Evolutionary conservation across 1,140 invertebrate genomes (phyloP), one percentile per base, ranked within the genome.

Genomic region (Scaptomyza hsui): DNA sequence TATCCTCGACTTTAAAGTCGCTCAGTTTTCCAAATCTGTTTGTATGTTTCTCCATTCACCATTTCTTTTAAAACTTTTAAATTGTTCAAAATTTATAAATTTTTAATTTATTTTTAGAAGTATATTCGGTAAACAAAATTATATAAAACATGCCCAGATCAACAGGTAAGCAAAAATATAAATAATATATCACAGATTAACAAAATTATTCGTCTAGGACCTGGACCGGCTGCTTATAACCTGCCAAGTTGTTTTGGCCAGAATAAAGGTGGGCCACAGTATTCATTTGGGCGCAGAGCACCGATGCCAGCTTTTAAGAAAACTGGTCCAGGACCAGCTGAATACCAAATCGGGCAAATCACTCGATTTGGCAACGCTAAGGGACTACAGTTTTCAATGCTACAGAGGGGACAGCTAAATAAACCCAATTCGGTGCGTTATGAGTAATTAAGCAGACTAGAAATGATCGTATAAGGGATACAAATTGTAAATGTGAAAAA

Each of bases 311-410:
- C 37, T 1, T 7, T 37, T 4, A 71, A 65, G 4, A 65, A 56
- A 29, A 3, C 32, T 3, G 68, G 68, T 9, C 68, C 68, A 9
- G 61, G 68, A 3, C 68, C 68, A 4, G 68, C 68, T 13, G 68
- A 65, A 12, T 71, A 71, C n/a, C 35, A 32, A 26, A 65, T 71
- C 2, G 68, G 68, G 1, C 68, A 71, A n/a, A 52, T 71, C 0
- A 65, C 68, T 2, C 45, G 68, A 5, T 71, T 37, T 9, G 68
- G 68, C 51, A 71, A 18, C 18, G 45, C 68, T 0, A 41, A 57
- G 9, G 68, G 61, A 21, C 26, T 71, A 1, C 26, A 64, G 21
- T 71, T 65, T 1, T 57, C 61, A 5, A 71, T 71, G 52, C n/a
- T 64, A 6, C 45, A 9, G 7, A 52, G 68, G 2, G 52, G 52